Evolutionary conservation across 2,113 vertebrate species (phyloP).

Genomic region (Morone chrysops): DNA sequence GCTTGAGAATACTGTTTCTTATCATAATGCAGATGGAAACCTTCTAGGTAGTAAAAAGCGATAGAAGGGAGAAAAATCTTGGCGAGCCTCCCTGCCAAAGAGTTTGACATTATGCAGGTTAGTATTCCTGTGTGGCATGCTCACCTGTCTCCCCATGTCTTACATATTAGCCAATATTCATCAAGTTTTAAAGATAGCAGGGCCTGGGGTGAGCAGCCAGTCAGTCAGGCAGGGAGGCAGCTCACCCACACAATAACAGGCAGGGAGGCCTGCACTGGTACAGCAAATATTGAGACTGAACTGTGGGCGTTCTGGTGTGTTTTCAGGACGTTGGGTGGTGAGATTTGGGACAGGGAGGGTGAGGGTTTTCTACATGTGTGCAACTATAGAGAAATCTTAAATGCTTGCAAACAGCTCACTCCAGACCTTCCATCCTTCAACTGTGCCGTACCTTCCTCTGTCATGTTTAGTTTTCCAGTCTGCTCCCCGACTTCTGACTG

Average conservation of each 20-base stretch:
- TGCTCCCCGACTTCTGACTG: constrained; percentile 45
- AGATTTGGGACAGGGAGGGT: constrained; percentile 4
- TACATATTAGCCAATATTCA: constrained; percentile 15
- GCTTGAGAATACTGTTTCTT: neutral
- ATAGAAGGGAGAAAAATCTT: constrained; percentile 4
- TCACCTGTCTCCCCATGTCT: constrained; percentile 44
- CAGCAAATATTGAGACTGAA: constrained; percentile 70
- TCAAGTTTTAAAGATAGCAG: constrained; percentile 50
- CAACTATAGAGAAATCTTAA: constrained; percentile 23
- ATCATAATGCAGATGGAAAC: constrained; percentile 8
- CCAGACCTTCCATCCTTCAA: constrained; percentile 4
- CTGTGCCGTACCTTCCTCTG: constrained; percentile 51
- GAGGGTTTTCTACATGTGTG: constrained; percentile 39
- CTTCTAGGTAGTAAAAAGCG: constrained; percentile 13
- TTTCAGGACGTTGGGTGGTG: constrained; percentile 49
- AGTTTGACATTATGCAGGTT: constrained; percentile 20
- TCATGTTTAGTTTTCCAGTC: constrained; percentile 77
- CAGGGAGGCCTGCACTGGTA: constrained; percentile 30
- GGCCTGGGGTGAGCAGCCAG: constrained; percentile 23
- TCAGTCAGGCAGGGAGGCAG: constrained; percentile 31
- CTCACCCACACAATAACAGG: constrained; percentile 56
- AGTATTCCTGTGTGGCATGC: constrained; percentile 30
- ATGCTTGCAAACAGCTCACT: constrained; percentile 3
- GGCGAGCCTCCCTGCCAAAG: neutral
- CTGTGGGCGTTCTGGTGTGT: constrained; percentile 46